Percentiles rank a stretch among this genome's conserved stretches.
These are phyloP conservation scores for Leptodirus hochenwartii DNA, from an alignment of 2,888 invertebrate species.

Conservation along the genomic window DNA sequence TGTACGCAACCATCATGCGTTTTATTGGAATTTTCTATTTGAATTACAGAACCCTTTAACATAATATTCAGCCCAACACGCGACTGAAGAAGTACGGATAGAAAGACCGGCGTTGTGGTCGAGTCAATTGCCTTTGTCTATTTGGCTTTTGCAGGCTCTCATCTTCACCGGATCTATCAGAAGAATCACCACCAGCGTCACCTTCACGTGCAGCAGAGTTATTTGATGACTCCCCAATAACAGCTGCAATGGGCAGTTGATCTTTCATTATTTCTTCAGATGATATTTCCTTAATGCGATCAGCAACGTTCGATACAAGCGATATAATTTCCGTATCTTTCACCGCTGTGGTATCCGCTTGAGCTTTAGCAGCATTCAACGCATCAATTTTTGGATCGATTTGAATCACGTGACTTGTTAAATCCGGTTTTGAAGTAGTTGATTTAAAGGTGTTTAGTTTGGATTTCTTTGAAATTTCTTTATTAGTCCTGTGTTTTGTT, in stretches of 20 bases:
- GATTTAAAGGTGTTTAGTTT: conserved; percentile 6
- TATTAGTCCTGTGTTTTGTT: conserved; percentile 11
- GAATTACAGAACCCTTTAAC: too few species aligned
- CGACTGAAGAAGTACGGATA: conserved; percentile 36
- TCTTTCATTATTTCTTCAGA: too few species aligned
- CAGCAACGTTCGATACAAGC: not conserved
- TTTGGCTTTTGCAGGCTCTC: too few species aligned
- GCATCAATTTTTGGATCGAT: conserved; percentile 6
- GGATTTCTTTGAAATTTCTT: conserved; percentile 5
- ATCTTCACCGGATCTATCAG: conserved; percentile 20
- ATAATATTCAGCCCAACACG: conserved; percentile 32
- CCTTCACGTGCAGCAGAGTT: conserved; percentile 6
- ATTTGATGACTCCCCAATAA: conserved; percentile 6
- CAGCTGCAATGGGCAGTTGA: conserved; percentile 1
- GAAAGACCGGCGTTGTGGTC: conserved; percentile 31
- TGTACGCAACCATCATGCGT: too few species aligned
- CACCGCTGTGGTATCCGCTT: not conserved
- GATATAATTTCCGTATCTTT: not conserved
- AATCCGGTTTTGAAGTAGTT: conserved; percentile 9
- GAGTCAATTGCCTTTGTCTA: conserved; percentile 28
- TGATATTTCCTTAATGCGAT: not conserved
- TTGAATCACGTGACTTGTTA: conserved; percentile 4
- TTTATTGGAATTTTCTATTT: too few species aligned
- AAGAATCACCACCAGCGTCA: conserved; percentile 13
- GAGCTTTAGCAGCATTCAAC: conserved; percentile 2